These are phyloP conservation scores for Maconellicoccus hirsutus DNA, from an alignment of 1,140 invertebrate species.

Conservation along the genomic window DNA sequence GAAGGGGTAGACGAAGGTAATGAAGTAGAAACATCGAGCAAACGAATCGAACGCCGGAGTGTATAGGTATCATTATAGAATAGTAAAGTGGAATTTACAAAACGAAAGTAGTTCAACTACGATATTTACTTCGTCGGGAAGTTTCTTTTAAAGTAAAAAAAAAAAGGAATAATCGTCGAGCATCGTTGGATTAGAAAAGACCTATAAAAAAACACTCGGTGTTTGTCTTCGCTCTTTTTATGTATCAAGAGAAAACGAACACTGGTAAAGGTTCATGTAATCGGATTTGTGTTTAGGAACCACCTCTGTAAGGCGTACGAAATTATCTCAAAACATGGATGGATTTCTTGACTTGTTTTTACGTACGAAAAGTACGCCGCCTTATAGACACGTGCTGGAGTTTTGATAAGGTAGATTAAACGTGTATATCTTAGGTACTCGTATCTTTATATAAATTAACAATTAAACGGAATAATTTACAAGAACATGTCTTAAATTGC, in stretches of 20 bases:
- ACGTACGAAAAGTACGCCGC: too few species aligned
- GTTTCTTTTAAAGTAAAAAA: conserved; percentile 3
- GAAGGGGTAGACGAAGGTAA: not conserved
- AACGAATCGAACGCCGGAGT: conserved; percentile 6
- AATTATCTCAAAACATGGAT: too few species aligned
- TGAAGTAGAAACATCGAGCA: conserved; percentile 15
- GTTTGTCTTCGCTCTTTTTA: too few species aligned
- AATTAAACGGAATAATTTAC: conserved; percentile 2
- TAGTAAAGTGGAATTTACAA: conserved; percentile 16
- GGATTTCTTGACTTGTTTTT: too few species aligned
- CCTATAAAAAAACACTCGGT: too few species aligned
- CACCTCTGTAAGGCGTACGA: too few species aligned
- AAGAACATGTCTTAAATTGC: conserved; percentile 5
- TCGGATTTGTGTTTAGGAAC: too few species aligned
- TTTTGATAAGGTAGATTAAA: too few species aligned
- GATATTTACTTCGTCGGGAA: conserved; percentile 13
- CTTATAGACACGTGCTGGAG: too few species aligned
- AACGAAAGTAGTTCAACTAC: conserved; percentile 17
- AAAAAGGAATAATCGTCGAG: not conserved
- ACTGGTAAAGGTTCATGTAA: too few species aligned
- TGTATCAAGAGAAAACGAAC: too few species aligned
- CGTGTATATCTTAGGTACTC: not conserved
- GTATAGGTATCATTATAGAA: conserved; percentile 20
- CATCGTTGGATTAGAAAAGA: not conserved
- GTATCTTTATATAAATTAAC: not conserved